These are phyloP conservation scores for Machimus atricapillus DNA, from an alignment of 2,888 invertebrate species.

Conservation along the genomic window DNA sequence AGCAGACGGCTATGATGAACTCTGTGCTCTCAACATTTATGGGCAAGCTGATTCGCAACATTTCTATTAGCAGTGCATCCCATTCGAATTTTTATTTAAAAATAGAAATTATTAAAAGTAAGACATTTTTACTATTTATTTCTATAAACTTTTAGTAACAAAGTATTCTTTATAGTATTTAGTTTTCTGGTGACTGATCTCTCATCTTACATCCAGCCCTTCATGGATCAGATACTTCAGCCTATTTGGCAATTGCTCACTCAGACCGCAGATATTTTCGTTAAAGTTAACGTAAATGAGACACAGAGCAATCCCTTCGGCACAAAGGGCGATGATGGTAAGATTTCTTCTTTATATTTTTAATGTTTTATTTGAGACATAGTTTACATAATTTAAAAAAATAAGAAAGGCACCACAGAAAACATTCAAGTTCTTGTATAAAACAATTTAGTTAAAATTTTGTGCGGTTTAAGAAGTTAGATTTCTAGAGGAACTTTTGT, in stretches of 20 bases:
- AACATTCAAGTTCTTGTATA: too few relatives aligned
- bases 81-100: slow-evolving; percentile 69
- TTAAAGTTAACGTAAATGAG: slow-evolving; percentile 70
- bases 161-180: slow-evolving; percentile 60
- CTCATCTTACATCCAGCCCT: slow-evolving; percentile 69
- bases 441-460: too few relatives aligned
- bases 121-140: neutral
- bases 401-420: too few relatives aligned
- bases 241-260: slow-evolving; percentile 75
- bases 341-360: neutral
- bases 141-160: neutral
- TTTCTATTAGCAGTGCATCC: slow-evolving; percentile 66
- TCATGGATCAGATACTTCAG: slow-evolving; percentile 69
- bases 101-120: slow-evolving; percentile 70
- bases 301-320: slow-evolving; percentile 63
- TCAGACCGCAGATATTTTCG: slow-evolving; percentile 71
- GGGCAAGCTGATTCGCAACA: slow-evolving; percentile 68
- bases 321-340: slow-evolving; percentile 67
- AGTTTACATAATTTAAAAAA: too few relatives aligned
- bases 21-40: slow-evolving; percentile 74
- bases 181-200: slow-evolving; percentile 69
- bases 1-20: slow-evolving; percentile 68
- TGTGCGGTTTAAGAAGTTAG: too few relatives aligned
- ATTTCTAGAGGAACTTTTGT: too few relatives aligned
- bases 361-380: too few relatives aligned